Conservation (phyloP, 1,140 invertebrate species). For the Yoshiicerus persimilis region DNA sequence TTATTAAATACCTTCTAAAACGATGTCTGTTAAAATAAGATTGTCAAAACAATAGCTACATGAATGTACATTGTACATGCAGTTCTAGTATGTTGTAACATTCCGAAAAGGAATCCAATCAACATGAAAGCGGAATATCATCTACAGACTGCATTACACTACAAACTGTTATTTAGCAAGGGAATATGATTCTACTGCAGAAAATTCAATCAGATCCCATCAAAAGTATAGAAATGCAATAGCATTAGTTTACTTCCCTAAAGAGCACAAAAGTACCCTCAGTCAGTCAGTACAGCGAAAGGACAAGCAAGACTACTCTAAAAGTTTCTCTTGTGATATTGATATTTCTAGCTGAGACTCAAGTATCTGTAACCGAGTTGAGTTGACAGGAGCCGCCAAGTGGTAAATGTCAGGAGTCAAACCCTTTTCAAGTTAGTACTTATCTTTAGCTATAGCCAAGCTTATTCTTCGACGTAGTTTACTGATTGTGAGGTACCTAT, state of each 20-base stretch:
- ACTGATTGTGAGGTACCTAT: not conserved
- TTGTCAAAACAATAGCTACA: too few species aligned
- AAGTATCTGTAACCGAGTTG: not conserved
- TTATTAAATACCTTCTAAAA: too few species aligned
- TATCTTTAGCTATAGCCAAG: not conserved
- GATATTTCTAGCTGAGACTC: not conserved
- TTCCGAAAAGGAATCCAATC: not conserved
- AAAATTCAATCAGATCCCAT: not conserved
- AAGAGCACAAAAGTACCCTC: not conserved
- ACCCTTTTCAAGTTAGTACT: not conserved
- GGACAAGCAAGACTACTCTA: not conserved
- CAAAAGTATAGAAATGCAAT: not conserved
- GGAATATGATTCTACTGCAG: not conserved
- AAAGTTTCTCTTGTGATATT: not conserved
- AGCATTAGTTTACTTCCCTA: not conserved
- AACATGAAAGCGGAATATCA: not conserved
- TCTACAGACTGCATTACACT: not conserved
- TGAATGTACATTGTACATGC: not conserved
- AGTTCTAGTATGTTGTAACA: not conserved
- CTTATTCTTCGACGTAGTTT: not conserved
- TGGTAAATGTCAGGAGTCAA: constrained; percentile 3
- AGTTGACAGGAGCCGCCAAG: not conserved
- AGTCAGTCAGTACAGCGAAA: not conserved
- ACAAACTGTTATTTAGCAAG: not conserved
- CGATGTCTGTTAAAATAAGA: too few species aligned